Evolutionary conservation across 2,797 vertebrate species (phyloP), one percentile per base, ranked within the genome.

Genomic region (Schizopygopsis malacanthus): DNA sequence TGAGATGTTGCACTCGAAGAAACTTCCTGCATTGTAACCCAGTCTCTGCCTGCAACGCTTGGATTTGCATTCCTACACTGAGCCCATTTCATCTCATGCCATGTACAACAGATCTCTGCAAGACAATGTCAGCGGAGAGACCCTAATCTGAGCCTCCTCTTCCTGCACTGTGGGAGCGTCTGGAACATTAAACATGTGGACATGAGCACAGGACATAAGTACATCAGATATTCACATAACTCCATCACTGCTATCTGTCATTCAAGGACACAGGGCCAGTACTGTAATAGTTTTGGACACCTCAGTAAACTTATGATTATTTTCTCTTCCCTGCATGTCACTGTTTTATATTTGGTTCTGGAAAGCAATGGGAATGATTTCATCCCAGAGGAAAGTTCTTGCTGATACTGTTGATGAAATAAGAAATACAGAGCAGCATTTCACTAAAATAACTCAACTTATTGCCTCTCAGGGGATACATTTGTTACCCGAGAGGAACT

Each of bases 51-150:
- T 67, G 47, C 82, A 59, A 70, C 86, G 82, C 82, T 89, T 89
- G 80, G 72, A 85, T 79, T 80, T 45, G 11, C 71, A 52, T 88
- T 87, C 89, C 88, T 81, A 43, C 41, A 69, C 82, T 20, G 81
- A 87, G 70, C n/a, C 33, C 20, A 86, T 89, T 87, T 90, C 80
- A 89, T 87, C 83, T 88, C 70, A 50, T 81, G 84, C 90, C 88
- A 90, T 83, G 52, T 83, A 79, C 82, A 90, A 89, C 90, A 90
- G 81, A 86, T 65, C 84, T 54, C 80, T 65, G 39, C 41, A 61
- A 85, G 52, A 85, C 87, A 81, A 87, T 72, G 77, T 80, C 50
- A 78, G 70, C 22, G 63, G 67, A 69, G 75, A 69, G 80, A 70
- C 41, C 72, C 78, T 82, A 80, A 83, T 79, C 86, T 43, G 54